Conservation (phyloP, 2,888 invertebrate genomes). For the Synanthedon vespiformis region DNA sequence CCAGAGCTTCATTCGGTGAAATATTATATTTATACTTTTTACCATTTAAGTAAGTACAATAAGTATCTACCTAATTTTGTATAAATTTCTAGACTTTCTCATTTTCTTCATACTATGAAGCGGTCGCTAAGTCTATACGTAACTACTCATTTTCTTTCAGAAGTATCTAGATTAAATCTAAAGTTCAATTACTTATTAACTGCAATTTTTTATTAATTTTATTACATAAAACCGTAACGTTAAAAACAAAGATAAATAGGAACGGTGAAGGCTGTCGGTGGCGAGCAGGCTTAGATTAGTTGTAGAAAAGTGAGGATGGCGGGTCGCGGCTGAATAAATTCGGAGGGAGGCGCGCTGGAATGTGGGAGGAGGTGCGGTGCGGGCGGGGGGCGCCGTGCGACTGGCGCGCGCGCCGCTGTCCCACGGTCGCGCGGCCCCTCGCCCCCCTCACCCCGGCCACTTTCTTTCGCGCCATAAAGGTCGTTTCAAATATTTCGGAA, state of each 20-base stretch:
- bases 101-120: too few species aligned
- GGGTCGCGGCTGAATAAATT: slow-evolving; percentile 66
- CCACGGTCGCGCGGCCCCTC: slow-evolving; percentile 59
- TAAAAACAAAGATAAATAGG: not conserved
- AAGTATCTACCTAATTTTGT: too few species aligned
- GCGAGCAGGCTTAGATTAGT: not conserved
- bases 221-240: too few species aligned
- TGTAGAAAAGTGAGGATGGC: slow-evolving; percentile 5
- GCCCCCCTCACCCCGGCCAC: slow-evolving; percentile 36
- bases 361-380: slow-evolving; percentile 44
- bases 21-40: too few species aligned
- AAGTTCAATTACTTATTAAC: too few species aligned
- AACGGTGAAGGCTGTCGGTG: not conserved
- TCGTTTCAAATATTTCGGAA: slow-evolving; percentile 71
- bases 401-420: slow-evolving; percentile 74
- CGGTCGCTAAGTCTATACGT: too few species aligned
- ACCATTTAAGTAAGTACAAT: too few species aligned
- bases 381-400: slow-evolving; percentile 73
- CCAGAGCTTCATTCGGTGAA: too few species aligned
- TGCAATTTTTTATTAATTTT: too few species aligned
- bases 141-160: too few species aligned
- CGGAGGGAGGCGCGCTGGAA: slow-evolving; percentile 64
- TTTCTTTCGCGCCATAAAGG: slow-evolving; percentile 72
- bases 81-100: too few species aligned
- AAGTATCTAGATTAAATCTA: too few species aligned